Conservation (phyloP, 2,888 invertebrate genomes). For the Ecdyonurus torrentis region DNA sequence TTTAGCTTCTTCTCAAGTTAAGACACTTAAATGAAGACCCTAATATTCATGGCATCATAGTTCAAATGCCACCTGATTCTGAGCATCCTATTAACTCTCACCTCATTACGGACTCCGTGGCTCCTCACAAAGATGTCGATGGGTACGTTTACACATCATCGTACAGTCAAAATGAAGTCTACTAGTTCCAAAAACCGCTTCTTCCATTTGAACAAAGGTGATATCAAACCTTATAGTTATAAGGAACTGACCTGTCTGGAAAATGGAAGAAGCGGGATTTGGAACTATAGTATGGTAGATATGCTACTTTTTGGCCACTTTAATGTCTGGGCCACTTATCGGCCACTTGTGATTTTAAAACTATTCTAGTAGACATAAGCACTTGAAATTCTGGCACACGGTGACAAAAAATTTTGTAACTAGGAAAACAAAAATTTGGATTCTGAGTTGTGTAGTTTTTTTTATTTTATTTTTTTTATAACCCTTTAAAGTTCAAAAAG, state of each 20-base stretch:
- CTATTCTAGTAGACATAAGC: too few species aligned
- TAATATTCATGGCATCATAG: slow-evolving; percentile 82
- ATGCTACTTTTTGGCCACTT: too few species aligned
- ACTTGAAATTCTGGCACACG: too few species aligned
- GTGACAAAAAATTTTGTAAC: too few species aligned
- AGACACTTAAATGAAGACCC: slow-evolving; percentile 66
- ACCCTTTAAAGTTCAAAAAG: not conserved
- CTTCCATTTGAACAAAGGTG: not conserved
- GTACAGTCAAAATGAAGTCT: not conserved
- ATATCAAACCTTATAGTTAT: too few species aligned
- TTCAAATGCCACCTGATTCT: slow-evolving; percentile 89
- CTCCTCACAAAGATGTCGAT: slow-evolving; percentile 86
- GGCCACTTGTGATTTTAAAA: too few species aligned
- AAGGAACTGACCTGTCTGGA: too few species aligned
- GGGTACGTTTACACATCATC: slow-evolving; percentile 41
- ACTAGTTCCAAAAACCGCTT: not conserved
- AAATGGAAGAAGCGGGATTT: too few species aligned
- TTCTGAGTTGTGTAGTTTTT: too few species aligned
- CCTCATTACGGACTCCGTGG: slow-evolving; percentile 72
- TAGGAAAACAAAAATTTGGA: too few species aligned
- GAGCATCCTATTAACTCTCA: slow-evolving; percentile 68
- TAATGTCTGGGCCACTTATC: too few species aligned
- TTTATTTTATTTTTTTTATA: not conserved
- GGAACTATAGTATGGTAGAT: too few species aligned
- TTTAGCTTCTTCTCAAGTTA: slow-evolving; percentile 48